A percentile compares a stretch with the other conserved stretches of the same genome.
Evolutionary conservation across 92 coral and sea anemone species (phyloP).

Genomic region (Pocillopora meandrina): DNA sequence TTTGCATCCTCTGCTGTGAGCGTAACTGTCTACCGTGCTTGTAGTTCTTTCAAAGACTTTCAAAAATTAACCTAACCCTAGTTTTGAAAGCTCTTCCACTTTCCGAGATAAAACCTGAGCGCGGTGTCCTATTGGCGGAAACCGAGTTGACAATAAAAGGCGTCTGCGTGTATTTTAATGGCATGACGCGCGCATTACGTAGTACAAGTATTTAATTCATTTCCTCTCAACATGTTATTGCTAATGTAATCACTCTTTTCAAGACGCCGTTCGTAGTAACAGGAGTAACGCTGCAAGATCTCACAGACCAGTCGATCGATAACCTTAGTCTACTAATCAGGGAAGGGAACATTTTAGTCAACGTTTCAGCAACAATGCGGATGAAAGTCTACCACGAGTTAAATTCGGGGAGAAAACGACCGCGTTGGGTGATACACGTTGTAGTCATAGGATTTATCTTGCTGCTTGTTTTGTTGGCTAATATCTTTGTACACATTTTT

Average conservation of each 20-base stretch:
- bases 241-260: background rate
- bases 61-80: constrained; percentile 7
- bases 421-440: background rate
- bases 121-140: constrained; percentile 24
- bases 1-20: background rate
- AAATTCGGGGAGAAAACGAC: constrained; percentile 6
- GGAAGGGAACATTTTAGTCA: background rate
- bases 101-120: background rate
- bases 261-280: background rate
- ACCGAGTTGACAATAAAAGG: constrained; percentile 4
- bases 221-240: constrained; percentile 30
- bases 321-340: background rate
- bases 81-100: background rate
- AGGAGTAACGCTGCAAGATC: constrained; percentile 19
- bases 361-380: constrained; percentile 14
- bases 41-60: constrained; percentile 9
- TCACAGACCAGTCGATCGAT: constrained; percentile 5
- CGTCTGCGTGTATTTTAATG: constrained; percentile 33
- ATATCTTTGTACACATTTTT: constrained; percentile 26
- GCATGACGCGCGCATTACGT: constrained; percentile 48
- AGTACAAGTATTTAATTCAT: constrained; percentile 47
- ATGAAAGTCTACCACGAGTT: constrained; percentile 12
- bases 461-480: constrained; percentile 9
- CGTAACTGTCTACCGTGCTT: background rate
- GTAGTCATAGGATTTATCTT: background rate